These are phyloP conservation scores for Quadriops clusia DNA, from an alignment of 2,888 invertebrate genomes.

Conservation along the genomic window DNA sequence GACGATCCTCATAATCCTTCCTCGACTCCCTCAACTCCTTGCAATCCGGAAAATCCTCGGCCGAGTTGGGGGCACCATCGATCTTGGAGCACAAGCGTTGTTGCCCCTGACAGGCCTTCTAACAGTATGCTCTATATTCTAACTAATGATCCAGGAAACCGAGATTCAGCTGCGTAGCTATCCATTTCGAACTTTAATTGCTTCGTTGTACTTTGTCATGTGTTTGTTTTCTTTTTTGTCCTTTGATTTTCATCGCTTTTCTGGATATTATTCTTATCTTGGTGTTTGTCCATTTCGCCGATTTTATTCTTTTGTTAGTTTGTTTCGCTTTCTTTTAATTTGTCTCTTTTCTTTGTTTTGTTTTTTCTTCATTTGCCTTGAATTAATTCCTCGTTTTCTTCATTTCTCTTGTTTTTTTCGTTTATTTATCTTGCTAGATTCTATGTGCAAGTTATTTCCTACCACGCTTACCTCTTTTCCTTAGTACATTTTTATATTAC, in stretches of 20 bases:
- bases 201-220: conserved; percentile 8
- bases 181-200: conserved; percentile 5
- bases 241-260: conserved; percentile 1
- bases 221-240: conserved; percentile 5
- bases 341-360: conserved; percentile 5
- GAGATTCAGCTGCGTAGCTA: conserved; percentile 14
- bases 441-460: no score
- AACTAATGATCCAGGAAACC: conserved; percentile 12
- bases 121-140: conserved; percentile 8
- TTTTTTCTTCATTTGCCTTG: conserved; percentile 10
- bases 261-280: conserved; percentile 1
- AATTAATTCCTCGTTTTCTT: conserved; percentile 12
- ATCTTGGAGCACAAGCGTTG: conserved; percentile 32
- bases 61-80: conserved; percentile 32
- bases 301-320: conserved; percentile 3
- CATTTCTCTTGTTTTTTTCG: conserved; percentile 5
- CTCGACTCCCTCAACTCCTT: conserved; percentile 31
- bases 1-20: conserved; percentile 18
- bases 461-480: no score
- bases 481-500: no score
- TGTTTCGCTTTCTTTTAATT: not conserved
- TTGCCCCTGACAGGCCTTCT: conserved; percentile 13
- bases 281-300: conserved; percentile 4
- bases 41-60: conserved; percentile 24
- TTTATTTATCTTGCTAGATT: no score